These are phyloP conservation scores for Parapsyche elsis DNA, from an alignment of 1,140 invertebrate genomes.

Conservation along the genomic window DNA sequence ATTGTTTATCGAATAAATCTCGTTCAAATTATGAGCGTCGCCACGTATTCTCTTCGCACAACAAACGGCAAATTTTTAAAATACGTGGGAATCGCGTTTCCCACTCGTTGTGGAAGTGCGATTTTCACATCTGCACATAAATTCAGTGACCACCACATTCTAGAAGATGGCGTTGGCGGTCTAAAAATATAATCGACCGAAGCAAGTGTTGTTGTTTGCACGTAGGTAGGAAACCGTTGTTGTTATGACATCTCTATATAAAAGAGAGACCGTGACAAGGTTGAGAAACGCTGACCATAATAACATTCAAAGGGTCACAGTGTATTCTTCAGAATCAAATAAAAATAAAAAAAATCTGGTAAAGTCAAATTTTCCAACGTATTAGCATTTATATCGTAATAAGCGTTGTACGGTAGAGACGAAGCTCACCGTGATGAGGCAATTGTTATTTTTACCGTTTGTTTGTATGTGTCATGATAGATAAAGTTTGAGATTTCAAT, in stretches of 20 bases:
- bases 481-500: conserved; percentile 32
- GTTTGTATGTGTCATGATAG: conserved; percentile 4
- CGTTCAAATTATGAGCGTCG: not conserved
- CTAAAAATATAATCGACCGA: conserved; percentile 40
- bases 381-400: no score
- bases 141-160: conserved; percentile 45
- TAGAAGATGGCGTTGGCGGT: conserved; percentile 48
- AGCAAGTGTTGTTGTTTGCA: not conserved
- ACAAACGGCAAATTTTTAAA: not conserved
- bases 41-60: no score
- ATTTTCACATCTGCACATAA: conserved; percentile 1
- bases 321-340: no score
- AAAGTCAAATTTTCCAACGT: no score
- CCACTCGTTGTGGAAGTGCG: conserved; percentile 6
- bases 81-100: not conserved
- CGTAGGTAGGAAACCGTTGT: not conserved
- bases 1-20: not conserved
- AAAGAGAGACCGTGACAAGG: not conserved
- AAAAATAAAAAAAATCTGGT: no score
- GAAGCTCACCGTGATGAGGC: not conserved
- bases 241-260: conserved; percentile 21
- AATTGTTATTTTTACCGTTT: conserved; percentile 14
- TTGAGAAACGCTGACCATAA: not conserved
- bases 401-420: no score
- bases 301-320: no score